A percentile compares a stretch with the other conserved stretches of the same genome.
Conservation (phyloP, 2,797 vertebrate species). For the Arnoldichthys spilopterus region DNA sequence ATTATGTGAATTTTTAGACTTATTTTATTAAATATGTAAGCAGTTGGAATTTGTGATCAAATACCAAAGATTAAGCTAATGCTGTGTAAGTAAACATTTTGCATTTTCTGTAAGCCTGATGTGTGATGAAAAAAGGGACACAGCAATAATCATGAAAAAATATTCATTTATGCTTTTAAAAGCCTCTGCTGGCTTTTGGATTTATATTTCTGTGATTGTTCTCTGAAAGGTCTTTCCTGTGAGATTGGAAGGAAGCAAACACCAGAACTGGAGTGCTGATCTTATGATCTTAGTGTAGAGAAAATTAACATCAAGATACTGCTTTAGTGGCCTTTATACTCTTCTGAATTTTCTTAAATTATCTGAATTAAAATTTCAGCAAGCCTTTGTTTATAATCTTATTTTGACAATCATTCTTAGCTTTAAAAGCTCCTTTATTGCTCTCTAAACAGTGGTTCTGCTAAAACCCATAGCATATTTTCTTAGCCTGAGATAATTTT, state of each 20-base stretch:
- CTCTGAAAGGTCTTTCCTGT: neutral
- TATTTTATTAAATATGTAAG: neutral
- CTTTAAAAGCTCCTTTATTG: too few relatives aligned
- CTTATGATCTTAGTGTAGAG: neutral
- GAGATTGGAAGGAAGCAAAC: neutral
- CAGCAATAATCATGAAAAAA: neutral
- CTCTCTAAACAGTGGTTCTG: too few relatives aligned
- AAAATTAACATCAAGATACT: neutral
- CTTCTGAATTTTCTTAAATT: too few relatives aligned
- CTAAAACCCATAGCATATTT: too few relatives aligned
- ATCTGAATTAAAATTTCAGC: too few relatives aligned
- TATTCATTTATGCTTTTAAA: neutral
- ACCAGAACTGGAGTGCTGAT: neutral
- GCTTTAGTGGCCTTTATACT: too few relatives aligned
- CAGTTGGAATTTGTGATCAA: neutral
- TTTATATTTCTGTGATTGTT: neutral
- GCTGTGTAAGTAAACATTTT: neutral
- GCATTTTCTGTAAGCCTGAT: conserved; percentile 56
- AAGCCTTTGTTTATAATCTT: too few relatives aligned
- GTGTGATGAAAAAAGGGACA: neutral
- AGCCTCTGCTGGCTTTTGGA: neutral
- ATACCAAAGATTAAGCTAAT: neutral
- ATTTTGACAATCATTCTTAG: too few relatives aligned
- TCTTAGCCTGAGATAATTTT: too few relatives aligned
- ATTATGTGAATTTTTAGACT: neutral